These are phyloP conservation scores for Poeciliopsis prolifica DNA, from an alignment of 2,113 vertebrate genomes.

Conservation along the genomic window DNA sequence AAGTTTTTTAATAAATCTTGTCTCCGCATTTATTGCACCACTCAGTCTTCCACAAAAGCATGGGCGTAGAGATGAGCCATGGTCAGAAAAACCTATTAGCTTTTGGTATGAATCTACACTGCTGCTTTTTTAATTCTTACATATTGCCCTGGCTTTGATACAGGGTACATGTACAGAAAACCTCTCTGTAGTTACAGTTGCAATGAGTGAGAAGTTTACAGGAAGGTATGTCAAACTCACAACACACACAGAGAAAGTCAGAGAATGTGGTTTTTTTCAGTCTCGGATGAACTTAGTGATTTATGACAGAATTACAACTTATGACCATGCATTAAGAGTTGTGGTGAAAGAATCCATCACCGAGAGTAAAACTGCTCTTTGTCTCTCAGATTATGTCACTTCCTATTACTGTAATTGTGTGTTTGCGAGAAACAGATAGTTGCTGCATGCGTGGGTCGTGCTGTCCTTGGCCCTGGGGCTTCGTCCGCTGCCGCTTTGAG, in stretches of 20 bases:
- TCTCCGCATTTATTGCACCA: neutral
- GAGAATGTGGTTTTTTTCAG: neutral
- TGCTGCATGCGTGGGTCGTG: neutral
- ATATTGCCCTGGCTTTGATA: neutral
- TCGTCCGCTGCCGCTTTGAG: conserved; percentile 34
- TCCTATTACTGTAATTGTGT: conserved; percentile 23
- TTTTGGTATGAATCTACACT: neutral
- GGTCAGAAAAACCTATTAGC: neutral
- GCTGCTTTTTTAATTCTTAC: neutral
- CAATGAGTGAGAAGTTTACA: neutral
- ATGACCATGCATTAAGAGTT: neutral
- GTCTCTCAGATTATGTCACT: conserved; percentile 42
- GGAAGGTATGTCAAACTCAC: neutral
- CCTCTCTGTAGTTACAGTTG: neutral
- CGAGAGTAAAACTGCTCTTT: conserved; percentile 29
- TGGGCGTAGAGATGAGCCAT: neutral
- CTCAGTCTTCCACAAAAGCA: neutral
- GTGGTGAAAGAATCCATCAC: neutral
- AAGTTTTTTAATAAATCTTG: neutral
- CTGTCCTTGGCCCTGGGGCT: conserved; percentile 19
- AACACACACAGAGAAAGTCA: neutral
- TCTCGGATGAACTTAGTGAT: neutral
- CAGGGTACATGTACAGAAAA: neutral
- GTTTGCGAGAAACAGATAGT: conserved; percentile 2
- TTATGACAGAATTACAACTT: neutral